Base-by-base conservation (phyloP, 2,113 vertebrate species). In the Rana temporaria region DNA sequence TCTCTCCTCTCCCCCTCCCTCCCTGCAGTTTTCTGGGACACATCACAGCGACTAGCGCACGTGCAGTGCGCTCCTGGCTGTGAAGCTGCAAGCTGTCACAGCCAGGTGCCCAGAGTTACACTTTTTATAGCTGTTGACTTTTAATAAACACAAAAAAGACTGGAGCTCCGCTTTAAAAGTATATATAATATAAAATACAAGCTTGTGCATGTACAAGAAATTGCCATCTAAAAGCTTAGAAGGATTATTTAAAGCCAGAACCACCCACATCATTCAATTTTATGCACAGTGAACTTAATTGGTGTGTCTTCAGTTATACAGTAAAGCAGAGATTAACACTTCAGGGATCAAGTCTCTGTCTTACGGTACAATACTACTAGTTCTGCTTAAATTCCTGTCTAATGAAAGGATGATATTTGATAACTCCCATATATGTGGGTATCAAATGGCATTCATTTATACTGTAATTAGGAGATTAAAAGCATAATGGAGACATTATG, bases 241-340 rank as follows among this genome's bases (percentile, higher is more conserved):
- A 65, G 32, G 53, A 68, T 79, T 34, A 79, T n/a, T 22, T 22
- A 64, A 78, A 66, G 59, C 17, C 66, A 48, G 15, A 24, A 34
- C 65, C 77, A 79, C 65, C 77, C 77, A 56, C 48, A 55, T 55
- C 77, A 79, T 69, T 42, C 24, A 5, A n/a, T 79, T 34, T 12
- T 69, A 69, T 59, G 26, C 17, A 77, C 8, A 24, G 52, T 38
- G 73, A 78, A 62, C 57, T n/a, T 52, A 7, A 20, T 62, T 34
- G 42, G 16, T 30, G 42, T 55, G 53, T 11, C 34, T 65, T 17
- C 4, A 52, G 56, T 52, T 9, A 52, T 14, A 15, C 20, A 48
- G 57, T 24, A 76, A 62, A 17, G 34, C 34, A 64, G n/a, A 34
- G 30, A 78, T 78, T 78, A 53, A 32, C 75, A 78, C 20, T 7